Evolutionary conservation across 2,888 invertebrate species (phyloP), one percentile per base, ranked within the genome.

Genomic region (Perizoma affinitatum): DNA sequence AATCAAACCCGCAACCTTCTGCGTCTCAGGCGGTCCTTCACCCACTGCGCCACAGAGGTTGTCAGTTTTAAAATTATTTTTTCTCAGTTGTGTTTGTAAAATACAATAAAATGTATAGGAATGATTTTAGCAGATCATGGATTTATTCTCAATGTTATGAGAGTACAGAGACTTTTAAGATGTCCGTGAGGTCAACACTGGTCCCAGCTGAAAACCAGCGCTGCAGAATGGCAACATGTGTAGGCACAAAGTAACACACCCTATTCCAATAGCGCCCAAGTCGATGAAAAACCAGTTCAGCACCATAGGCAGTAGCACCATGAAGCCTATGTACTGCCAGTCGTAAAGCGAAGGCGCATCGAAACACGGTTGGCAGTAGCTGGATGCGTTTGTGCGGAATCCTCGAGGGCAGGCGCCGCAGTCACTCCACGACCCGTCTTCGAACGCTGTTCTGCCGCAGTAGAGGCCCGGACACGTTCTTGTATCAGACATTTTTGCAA

Each of bases 241-340:
- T n/a, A 33, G 4, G 4, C 8, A 11, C 4, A n/a, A n/a, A 34
- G 34, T 34, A 9, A 46, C 54, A 6, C 46, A 61, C 61, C 54
- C 54, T 53, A 53, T 53, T 67, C 95, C 93, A 84, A 95, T 94
- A 44, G 96, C 94, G 11, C 96, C 95, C 92, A 95, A 93, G 82
- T 98, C 98, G 56, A 99, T 98, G 77, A 97, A 98, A 81, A 97
- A 97, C 95, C 97, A 97, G 85, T 99, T 98, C 58, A 98, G 89
- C 48, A 98, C 95, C 45, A 99, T 88, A 0, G 98, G 96, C 46
- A 98, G 82, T 10, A 98, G 85, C 0, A 96, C 97, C 97, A 99
- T 98, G 79, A 99, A 99, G 1, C 97, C 97, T 33, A 99, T 94
- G 82, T 97, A 98, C 47, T 98, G 93, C 96, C 98, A 98, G 76